A percentile compares a stretch with the other conserved stretches of the same genome.
Conservation (phyloP, 2,797 vertebrate genomes). For the Peromyscus eremicus region DNA sequence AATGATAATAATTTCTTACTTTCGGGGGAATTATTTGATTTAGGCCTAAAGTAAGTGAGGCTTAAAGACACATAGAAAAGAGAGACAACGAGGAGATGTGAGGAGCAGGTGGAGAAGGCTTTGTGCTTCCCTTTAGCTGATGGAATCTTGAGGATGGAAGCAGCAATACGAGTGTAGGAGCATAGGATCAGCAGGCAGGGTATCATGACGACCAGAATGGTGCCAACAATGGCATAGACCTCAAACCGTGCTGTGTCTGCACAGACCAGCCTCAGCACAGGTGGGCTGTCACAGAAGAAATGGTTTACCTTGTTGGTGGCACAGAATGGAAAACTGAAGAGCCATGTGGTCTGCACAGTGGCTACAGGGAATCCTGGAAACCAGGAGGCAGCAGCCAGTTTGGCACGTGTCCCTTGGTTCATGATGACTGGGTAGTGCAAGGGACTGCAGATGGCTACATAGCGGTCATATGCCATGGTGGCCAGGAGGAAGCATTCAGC, state of each 20-base stretch:
- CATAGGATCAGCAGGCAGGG: slow-evolving; percentile 74
- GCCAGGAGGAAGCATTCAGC: slow-evolving; percentile 75
- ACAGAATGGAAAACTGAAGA: slow-evolving; percentile 85
- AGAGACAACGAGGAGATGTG: slow-evolving; percentile 74
- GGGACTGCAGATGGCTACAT: slow-evolving; percentile 74
- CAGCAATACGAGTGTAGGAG: slow-evolving; percentile 68
- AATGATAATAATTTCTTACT: slow-evolving; percentile 74
- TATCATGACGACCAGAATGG: slow-evolving; percentile 61
- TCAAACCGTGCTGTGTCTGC: slow-evolving; percentile 79
- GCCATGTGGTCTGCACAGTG: slow-evolving; percentile 76
- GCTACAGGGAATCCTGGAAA: slow-evolving; percentile 76
- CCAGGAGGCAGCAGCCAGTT: slow-evolving; percentile 69
- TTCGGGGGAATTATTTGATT: slow-evolving; percentile 72
- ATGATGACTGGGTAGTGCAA: slow-evolving; percentile 74
- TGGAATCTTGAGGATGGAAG: slow-evolving; percentile 74
- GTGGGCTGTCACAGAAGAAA: slow-evolving; percentile 84
- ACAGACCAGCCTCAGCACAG: slow-evolving; percentile 79
- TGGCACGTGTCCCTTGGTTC: slow-evolving; percentile 51
- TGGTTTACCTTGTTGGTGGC: slow-evolving; percentile 81
- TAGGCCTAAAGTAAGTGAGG: slow-evolving; percentile 74
- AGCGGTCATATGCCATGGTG: slow-evolving; percentile 79
- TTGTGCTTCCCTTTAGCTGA: slow-evolving; percentile 73
- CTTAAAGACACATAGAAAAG: slow-evolving; percentile 76
- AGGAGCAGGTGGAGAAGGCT: slow-evolving; percentile 78
- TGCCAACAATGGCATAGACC: slow-evolving; percentile 64